Percentiles rank a stretch among this genome's conserved stretches.
phyloP scores from a whole-genome alignment of 2,888 invertebrate genomes.

The Eledone cirrhosa region DNA sequence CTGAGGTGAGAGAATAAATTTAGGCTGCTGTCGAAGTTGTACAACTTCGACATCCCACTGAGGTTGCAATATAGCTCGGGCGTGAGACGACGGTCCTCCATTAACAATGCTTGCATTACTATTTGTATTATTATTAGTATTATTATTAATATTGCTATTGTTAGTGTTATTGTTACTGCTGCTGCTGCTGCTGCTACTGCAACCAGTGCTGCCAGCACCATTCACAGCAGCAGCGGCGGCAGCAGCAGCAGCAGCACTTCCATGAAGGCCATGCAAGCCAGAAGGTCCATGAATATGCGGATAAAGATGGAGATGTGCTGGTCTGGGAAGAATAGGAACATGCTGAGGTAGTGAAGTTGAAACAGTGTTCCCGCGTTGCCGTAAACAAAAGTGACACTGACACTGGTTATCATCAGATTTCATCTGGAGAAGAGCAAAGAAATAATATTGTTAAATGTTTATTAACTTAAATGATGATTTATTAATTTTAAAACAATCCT shows the following conservation, averaged over 20 bases:
- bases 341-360: slow-evolving; percentile 62
- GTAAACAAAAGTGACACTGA: slow-evolving; percentile 64
- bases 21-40: slow-evolving; percentile 41
- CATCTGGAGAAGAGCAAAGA: slow-evolving; percentile 40
- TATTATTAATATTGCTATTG: not conserved
- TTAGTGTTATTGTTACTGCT: not conserved
- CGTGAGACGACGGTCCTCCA: slow-evolving; percentile 33
- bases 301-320: slow-evolving; percentile 62
- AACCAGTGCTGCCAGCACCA: slow-evolving; percentile 1
- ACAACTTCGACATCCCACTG: slow-evolving; percentile 63
- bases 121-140: not conserved
- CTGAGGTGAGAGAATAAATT: slow-evolving; percentile 43
- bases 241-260: slow-evolving; percentile 33
- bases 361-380: slow-evolving; percentile 59
- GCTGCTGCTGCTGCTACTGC: slow-evolving; percentile 1
- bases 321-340: slow-evolving; percentile 53
- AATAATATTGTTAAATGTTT: not conserved
- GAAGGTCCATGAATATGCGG: slow-evolving; percentile 64
- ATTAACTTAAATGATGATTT: too few species aligned
- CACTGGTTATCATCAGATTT: slow-evolving; percentile 57
- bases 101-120: not conserved
- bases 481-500: too few species aligned
- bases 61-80: slow-evolving; percentile 57
- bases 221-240: slow-evolving; percentile 31
- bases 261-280: slow-evolving; percentile 39